phyloP scores from a whole-genome alignment of 2,888 invertebrate genomes.

The Portevinia maculata region DNA sequence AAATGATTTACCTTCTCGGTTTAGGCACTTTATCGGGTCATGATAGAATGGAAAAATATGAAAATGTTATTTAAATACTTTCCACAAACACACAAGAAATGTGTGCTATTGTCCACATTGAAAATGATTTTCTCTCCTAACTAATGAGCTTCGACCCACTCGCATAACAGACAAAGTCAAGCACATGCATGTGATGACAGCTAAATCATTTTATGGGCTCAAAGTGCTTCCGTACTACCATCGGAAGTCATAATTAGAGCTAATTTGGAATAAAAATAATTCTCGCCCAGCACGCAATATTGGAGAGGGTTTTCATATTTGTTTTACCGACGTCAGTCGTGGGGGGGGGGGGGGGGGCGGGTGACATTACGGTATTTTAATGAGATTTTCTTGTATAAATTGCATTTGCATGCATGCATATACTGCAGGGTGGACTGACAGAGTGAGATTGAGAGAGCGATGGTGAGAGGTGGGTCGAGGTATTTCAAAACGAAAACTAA shows the following conservation, averaged over 20 bases:
- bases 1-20: slow-evolving; percentile 10
- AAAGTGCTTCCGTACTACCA: slow-evolving; percentile 48
- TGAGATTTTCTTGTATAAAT: slow-evolving; percentile 1
- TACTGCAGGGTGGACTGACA: background rate
- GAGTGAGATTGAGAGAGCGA: too few relatives aligned
- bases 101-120: slow-evolving; percentile 8
- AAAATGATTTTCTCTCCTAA: slow-evolving; percentile 18
- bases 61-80: slow-evolving; percentile 18
- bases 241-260: slow-evolving; percentile 64
- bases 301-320: background rate
- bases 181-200: slow-evolving; percentile 44
- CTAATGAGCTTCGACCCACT: slow-evolving; percentile 42
- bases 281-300: slow-evolving; percentile 26
- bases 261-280: slow-evolving; percentile 54
- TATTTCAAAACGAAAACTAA: background rate
- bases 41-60: slow-evolving; percentile 5
- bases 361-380: slow-evolving; percentile 1
- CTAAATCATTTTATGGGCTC: slow-evolving; percentile 41
- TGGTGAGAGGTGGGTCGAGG: too few relatives aligned
- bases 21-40: slow-evolving; percentile 35
- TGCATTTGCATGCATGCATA: background rate
- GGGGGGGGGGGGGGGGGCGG: background rate
- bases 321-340: background rate
- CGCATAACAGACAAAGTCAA: background rate
- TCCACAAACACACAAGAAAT: slow-evolving; percentile 11